Evolutionary conservation across 2,113 vertebrate genomes (phyloP).

Genomic region (Mesembrinibis cayennensis): DNA sequence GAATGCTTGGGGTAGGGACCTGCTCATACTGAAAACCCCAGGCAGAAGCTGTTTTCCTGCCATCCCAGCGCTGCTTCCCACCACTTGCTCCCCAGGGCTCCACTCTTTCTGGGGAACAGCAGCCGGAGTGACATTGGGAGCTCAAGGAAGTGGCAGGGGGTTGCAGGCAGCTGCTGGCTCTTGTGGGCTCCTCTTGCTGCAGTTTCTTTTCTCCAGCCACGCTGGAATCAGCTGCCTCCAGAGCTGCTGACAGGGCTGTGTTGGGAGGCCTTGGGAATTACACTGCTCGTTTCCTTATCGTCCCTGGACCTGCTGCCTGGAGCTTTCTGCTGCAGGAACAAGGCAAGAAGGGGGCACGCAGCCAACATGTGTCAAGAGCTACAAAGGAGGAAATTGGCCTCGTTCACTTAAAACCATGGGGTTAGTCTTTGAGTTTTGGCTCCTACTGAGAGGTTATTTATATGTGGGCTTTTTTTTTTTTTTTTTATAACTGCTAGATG

Average conservation of each 20-base stretch:
- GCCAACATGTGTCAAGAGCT: slow-evolving; percentile 76
- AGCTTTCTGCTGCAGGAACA: slow-evolving; percentile 72
- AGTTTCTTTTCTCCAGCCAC: slow-evolving; percentile 51
- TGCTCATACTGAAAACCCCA: fast-evolving
- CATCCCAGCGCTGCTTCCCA: neutral
- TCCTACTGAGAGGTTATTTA: slow-evolving; percentile 77
- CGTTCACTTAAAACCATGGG: slow-evolving; percentile 71
- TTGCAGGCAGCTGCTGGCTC: slow-evolving; percentile 36
- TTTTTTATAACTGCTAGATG: slow-evolving; percentile 20
- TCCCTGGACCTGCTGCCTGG: slow-evolving; percentile 51
- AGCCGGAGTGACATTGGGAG: neutral
- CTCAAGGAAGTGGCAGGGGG: neutral
- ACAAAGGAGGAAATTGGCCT: slow-evolving; percentile 81
- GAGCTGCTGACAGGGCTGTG: slow-evolving; percentile 74
- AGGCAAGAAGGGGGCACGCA: slow-evolving; percentile 64
- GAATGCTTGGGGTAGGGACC: neutral
- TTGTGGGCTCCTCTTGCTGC: neutral
- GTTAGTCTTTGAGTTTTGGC: slow-evolving; percentile 75
- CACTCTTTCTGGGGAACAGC: fast-evolving
- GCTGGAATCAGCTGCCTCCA: slow-evolving; percentile 64
- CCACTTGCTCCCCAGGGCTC: fast-evolving
- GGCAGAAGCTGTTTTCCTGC: neutral
- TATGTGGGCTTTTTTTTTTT: slow-evolving; percentile 44
- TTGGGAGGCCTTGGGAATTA: slow-evolving; percentile 73
- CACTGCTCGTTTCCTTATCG: slow-evolving; percentile 71